Percentiles rank a stretch among this genome's conserved stretches.
These are phyloP conservation scores for Coenobita brevimanus DNA, from an alignment of 1,140 invertebrate genomes.

Conservation along the genomic window DNA sequence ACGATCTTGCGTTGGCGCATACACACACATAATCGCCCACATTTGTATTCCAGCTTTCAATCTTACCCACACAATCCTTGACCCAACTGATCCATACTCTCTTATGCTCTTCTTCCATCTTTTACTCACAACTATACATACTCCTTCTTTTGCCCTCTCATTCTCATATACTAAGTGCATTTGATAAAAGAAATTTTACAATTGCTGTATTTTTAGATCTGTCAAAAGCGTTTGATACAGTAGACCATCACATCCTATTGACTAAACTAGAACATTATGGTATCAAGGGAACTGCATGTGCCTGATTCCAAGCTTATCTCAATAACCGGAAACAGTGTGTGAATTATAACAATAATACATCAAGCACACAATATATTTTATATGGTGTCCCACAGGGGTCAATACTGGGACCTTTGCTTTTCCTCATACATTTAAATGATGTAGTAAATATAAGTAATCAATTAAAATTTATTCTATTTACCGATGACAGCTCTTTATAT, in stretches of 20 bases:
- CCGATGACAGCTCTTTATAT: neutral
- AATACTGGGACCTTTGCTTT: neutral
- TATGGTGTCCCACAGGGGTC: conserved; percentile 21
- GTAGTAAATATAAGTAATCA: neutral
- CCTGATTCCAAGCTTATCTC: neutral
- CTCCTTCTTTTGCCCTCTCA: no score
- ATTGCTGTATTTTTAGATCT: neutral
- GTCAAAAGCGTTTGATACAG: conserved; percentile 11
- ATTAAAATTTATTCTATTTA: conserved; percentile 11
- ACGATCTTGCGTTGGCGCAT: no score
- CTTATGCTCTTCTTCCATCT: no score
- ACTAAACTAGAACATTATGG: neutral
- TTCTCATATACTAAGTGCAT: no score
- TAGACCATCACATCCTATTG: neutral
- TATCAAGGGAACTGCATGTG: neutral
- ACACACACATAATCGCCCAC: no score
- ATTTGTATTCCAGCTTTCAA: no score
- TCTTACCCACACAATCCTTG: no score
- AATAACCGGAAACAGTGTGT: neutral
- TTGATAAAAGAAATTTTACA: no score
- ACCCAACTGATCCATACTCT: no score
- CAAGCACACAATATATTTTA: neutral
- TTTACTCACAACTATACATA: no score
- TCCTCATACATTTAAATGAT: conserved; percentile 5
- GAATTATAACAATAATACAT: neutral